phyloP scores from a whole-genome alignment of 2,113 vertebrate species.

The Marmota monax region DNA sequence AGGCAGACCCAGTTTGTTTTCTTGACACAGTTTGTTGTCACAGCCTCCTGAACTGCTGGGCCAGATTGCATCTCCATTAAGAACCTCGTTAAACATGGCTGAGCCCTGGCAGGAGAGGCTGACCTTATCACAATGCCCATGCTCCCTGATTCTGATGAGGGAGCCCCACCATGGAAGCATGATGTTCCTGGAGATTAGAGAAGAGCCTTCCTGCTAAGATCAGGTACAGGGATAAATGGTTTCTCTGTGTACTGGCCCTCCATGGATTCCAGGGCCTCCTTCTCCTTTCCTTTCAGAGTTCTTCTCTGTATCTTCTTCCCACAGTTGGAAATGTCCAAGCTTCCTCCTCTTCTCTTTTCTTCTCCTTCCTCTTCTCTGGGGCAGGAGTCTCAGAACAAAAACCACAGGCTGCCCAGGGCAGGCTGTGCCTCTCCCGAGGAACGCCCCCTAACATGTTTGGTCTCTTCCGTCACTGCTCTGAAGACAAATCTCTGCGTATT shows the following conservation, averaged over 20 bases:
- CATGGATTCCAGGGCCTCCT: not conserved
- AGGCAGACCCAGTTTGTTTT: not conserved
- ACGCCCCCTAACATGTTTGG: slow-evolving; percentile 8
- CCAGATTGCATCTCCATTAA: not conserved
- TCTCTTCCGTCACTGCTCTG: slow-evolving; percentile 76
- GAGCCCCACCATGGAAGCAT: not conserved
- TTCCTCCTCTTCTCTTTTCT: slow-evolving; percentile 42
- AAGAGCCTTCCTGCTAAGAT: not conserved
- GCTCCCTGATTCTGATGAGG: not conserved
- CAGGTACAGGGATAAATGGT: not conserved
- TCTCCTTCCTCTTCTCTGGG: slow-evolving; percentile 65
- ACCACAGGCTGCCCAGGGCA: slow-evolving; percentile 14
- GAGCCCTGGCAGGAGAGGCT: not conserved
- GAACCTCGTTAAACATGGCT: not conserved
- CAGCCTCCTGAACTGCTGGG: not conserved
- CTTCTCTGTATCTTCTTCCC: slow-evolving; percentile 22
- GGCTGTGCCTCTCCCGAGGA: slow-evolving; percentile 39
- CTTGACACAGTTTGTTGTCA: not conserved
- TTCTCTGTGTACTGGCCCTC: not conserved
- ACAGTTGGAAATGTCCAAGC: not conserved
- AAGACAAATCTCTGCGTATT: slow-evolving; percentile 85
- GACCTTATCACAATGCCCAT: too few relatives aligned
- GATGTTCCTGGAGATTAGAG: not conserved
- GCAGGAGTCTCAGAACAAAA: slow-evolving; percentile 19
- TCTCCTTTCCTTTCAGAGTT: not conserved